phyloP scores from a whole-genome alignment of 2,797 vertebrate species.

The Pseudochirops corinnae region DNA sequence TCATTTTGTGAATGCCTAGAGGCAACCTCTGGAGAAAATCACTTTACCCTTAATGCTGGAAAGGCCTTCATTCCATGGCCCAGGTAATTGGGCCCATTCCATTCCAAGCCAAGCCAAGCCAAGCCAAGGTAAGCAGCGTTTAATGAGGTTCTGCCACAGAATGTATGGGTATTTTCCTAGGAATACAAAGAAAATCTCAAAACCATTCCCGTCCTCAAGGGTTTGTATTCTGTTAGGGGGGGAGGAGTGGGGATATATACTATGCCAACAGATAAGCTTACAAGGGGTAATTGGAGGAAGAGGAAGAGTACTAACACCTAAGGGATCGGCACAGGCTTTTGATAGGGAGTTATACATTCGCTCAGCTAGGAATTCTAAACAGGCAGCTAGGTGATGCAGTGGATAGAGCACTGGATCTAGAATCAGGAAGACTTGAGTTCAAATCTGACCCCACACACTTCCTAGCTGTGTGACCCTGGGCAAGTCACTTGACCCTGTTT shows the following conservation, averaged over 20 bases:
- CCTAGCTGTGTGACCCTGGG: neutral
- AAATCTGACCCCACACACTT: neutral
- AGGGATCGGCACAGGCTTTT: neutral
- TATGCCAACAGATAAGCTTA: neutral
- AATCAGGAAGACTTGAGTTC: neutral
- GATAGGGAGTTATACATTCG: neutral
- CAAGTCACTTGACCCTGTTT: neutral
- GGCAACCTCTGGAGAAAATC: constrained; percentile 24
- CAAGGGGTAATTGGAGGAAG: neutral
- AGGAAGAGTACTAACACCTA: neutral
- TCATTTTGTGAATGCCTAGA: neutral
- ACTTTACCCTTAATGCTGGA: neutral
- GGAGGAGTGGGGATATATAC: neutral
- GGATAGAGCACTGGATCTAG: neutral
- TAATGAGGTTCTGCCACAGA: neutral
- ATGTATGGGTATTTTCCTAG: no score
- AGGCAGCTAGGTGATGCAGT: neutral
- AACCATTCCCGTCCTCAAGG: neutral
- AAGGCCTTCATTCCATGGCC: neutral
- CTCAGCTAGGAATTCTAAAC: neutral
- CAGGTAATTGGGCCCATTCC: neutral
- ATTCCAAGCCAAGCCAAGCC: neutral
- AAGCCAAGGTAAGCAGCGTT: neutral
- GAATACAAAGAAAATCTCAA: neutral
- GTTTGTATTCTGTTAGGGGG: neutral